Evolutionary conservation across 2,797 vertebrate genomes (phyloP).

Genomic region (Simalia tracyae): DNA sequence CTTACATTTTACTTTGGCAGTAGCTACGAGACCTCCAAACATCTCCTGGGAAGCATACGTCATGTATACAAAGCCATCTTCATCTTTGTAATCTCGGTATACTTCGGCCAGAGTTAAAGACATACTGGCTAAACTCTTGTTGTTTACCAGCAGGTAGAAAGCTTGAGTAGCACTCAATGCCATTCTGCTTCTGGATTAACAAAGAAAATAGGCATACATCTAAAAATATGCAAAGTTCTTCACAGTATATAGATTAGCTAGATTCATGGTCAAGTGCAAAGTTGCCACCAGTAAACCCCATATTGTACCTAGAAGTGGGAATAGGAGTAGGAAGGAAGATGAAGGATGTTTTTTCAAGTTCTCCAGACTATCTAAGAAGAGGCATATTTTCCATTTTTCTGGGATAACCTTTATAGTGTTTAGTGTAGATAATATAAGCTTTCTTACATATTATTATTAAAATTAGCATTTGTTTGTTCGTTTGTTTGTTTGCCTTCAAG

Average conservation of each 20-base stretch:
- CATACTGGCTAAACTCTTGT: constrained; percentile 83
- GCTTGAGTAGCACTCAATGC: constrained; percentile 84
- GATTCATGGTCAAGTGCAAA: background rate
- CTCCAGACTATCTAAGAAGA: background rate
- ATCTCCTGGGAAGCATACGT: constrained; percentile 93
- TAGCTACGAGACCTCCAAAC: constrained; percentile 75
- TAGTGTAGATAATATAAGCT: background rate
- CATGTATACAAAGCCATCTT: constrained; percentile 93
- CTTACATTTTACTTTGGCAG: constrained; percentile 10
- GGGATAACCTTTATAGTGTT: background rate
- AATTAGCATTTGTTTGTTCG: background rate
- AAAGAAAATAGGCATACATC: background rate
- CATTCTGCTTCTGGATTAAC: constrained; percentile 82
- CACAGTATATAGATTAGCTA: background rate
- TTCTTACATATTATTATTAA: background rate
- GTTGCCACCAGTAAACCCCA: background rate
- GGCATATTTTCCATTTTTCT: background rate
- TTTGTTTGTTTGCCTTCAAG: background rate
- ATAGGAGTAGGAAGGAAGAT: background rate
- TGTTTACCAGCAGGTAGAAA: constrained; percentile 82
- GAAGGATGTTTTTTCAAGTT: background rate
- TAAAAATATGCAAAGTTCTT: background rate
- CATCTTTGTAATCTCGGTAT: constrained; percentile 86
- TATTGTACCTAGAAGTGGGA: background rate
- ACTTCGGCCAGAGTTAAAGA: constrained; percentile 88